phyloP scores from a whole-genome alignment of 2,888 invertebrate species.

The Rugalucina vietnamica region DNA sequence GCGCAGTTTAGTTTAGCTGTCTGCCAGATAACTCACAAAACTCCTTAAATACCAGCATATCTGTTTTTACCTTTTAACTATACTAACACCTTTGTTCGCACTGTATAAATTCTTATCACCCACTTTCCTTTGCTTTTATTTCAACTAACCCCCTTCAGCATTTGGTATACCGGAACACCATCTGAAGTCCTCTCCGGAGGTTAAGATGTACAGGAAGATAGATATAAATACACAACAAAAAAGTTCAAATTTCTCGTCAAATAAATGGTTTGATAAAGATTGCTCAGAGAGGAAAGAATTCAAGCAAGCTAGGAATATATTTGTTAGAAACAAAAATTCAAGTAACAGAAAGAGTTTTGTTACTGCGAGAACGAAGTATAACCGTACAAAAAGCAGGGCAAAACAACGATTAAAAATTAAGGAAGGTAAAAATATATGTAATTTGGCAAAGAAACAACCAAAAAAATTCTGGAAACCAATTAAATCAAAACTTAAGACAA shows the following conservation, averaged over 20 bases:
- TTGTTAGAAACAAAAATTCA: background rate
- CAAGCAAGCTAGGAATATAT: background rate
- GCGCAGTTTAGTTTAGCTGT: too few relatives aligned
- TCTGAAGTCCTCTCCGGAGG: too few relatives aligned
- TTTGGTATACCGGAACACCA: too few relatives aligned
- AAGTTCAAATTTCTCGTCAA: background rate
- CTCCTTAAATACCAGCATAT: too few relatives aligned
- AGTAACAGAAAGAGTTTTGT: background rate
- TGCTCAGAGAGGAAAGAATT: background rate
- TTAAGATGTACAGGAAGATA: too few relatives aligned
- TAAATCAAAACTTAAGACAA: background rate
- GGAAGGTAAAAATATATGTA: background rate
- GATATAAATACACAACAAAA: background rate
- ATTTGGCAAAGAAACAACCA: background rate
- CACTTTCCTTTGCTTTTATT: too few relatives aligned
- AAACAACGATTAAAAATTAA: background rate
- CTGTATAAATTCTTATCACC: too few relatives aligned
- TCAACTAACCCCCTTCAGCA: too few relatives aligned
- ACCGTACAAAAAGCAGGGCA: background rate
- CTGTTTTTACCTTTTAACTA: too few relatives aligned
- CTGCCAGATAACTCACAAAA: too few relatives aligned
- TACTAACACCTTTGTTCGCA: too few relatives aligned
- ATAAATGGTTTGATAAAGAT: background rate
- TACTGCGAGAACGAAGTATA: background rate
- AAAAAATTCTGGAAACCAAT: background rate